phyloP scores from a whole-genome alignment of 2,888 invertebrate genomes.

The Cepaea hortensis region DNA sequence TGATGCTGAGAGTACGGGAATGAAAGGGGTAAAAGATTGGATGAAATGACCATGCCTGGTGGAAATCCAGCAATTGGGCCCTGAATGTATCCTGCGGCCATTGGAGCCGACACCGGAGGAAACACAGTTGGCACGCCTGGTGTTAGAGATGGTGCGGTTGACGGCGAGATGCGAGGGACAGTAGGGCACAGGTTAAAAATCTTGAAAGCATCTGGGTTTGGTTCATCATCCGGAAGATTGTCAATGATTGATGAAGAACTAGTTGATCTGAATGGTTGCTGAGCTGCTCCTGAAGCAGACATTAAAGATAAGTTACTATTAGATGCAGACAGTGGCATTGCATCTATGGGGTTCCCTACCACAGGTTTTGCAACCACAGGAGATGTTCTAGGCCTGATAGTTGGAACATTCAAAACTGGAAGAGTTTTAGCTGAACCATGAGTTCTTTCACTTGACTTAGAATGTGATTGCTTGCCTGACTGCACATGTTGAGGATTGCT shows the following conservation, averaged over 20 bases:
- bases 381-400: constrained; percentile 32
- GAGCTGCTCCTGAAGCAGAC: background rate
- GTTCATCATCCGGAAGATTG: constrained; percentile 51
- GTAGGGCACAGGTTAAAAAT: constrained; percentile 67
- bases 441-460: constrained; percentile 5
- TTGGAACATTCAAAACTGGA: constrained; percentile 46
- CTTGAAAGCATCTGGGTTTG: constrained; percentile 65
- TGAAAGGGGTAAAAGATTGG: constrained; percentile 27
- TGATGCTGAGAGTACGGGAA: constrained; percentile 30
- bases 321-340: background rate
- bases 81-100: constrained; percentile 31
- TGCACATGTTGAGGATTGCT: background rate
- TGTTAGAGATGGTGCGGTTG: background rate
- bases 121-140: constrained; percentile 36
- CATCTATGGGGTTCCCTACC: background rate
- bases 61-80: constrained; percentile 46
- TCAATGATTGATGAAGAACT: background rate
- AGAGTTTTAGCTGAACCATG: background rate
- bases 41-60: constrained; percentile 43
- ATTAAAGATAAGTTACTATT: background rate
- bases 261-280: background rate
- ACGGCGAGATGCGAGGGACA: constrained; percentile 22
- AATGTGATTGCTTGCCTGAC: background rate
- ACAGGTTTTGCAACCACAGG: background rate
- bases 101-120: constrained; percentile 40